Evolutionary conservation across 2,797 vertebrate species (phyloP), one percentile per base, ranked within the genome.

Genomic region (Iguana delicatissima): DNA sequence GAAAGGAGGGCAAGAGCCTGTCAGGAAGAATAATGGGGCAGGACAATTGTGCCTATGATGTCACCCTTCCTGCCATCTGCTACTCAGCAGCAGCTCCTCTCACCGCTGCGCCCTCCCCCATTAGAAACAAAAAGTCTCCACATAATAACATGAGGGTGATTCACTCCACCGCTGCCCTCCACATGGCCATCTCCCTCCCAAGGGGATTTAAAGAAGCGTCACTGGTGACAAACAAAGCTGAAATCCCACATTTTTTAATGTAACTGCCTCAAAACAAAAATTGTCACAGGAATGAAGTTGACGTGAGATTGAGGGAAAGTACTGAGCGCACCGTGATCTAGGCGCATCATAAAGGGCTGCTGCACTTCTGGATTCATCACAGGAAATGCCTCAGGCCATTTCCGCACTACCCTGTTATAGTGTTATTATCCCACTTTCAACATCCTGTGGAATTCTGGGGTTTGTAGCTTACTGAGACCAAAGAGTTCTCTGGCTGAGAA

Each of bases 61-160:
- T 96, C 96, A 96, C 96, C 93, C 96, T 96, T 96, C 96, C 96
- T 96, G 96, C 96, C 96, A 96, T 96, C 96, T 96, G 96, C 96
- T 95, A 80, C 92, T 91, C 92, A 92, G 91, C 86, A 0, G 92
- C 90, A 93, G 91, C 93, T 81, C 84, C 4, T 20, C 89, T 82
- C 59, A 69, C 83, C 79, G 79, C 57, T 32, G 38, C 42, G 52
- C 83, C 64, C 86, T 90, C 88, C 73, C 74, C 74, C 64, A 80
- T 77, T 55, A 50, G 26, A 87, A 69, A 87, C 74, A 62, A 83
- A 72, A 50, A 80, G 64, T 50, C 46, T 57, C 72, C 84, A 62
- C 50, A 38, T n/a, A 88, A 85, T 57, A 87, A 76, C 42, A 64
- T 38, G 82, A 87, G 85, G 73, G 80, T 22, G 35, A 85, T 74